Conservation (phyloP, 2,888 invertebrate species). For the Nomada lathburiana region DNA sequence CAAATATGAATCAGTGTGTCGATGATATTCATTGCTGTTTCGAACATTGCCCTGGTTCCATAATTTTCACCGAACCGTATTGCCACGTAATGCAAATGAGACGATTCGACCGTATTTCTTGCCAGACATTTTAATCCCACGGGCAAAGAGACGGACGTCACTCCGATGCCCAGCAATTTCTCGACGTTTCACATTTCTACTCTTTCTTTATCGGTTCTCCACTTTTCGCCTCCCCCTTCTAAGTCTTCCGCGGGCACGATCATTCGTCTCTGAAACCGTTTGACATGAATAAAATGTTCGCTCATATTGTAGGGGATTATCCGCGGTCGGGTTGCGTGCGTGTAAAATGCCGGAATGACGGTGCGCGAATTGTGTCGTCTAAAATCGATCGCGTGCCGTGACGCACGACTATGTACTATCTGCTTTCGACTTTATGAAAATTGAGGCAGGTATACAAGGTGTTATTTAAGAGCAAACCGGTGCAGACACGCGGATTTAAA, state of each 20-base stretch:
- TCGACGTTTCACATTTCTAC: conserved; percentile 50
- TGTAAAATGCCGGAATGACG: conserved; percentile 46
- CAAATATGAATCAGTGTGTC: too few species aligned
- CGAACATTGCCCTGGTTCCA: too few species aligned
- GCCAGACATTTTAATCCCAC: conserved; percentile 79
- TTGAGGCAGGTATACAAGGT: conserved; percentile 26
- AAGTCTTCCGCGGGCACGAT: conserved; percentile 43
- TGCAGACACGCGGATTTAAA: background rate
- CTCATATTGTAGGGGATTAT: conserved; percentile 54
- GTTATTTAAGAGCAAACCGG: conserved; percentile 22
- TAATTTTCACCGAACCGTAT: too few species aligned
- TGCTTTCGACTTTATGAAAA: conserved; percentile 29
- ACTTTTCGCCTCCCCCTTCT: conserved; percentile 40
- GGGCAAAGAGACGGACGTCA: conserved; percentile 73
- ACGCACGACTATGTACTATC: conserved; percentile 12
- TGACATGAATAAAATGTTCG: conserved; percentile 57
- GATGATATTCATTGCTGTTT: too few species aligned
- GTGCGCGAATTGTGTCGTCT: conserved; percentile 58
- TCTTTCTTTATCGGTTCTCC: conserved; percentile 26
- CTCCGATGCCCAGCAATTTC: conserved; percentile 62
- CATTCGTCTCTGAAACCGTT: conserved; percentile 45
- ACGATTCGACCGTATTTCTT: conserved; percentile 80
- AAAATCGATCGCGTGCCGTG: conserved; percentile 68
- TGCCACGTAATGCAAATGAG: conserved; percentile 77
- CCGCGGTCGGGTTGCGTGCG: conserved; percentile 38